A percentile compares a stretch with the other conserved stretches of the same genome.
Evolutionary conservation across 2,888 invertebrate genomes (phyloP).

Genomic region (Scrobipalpa atriplicella): DNA sequence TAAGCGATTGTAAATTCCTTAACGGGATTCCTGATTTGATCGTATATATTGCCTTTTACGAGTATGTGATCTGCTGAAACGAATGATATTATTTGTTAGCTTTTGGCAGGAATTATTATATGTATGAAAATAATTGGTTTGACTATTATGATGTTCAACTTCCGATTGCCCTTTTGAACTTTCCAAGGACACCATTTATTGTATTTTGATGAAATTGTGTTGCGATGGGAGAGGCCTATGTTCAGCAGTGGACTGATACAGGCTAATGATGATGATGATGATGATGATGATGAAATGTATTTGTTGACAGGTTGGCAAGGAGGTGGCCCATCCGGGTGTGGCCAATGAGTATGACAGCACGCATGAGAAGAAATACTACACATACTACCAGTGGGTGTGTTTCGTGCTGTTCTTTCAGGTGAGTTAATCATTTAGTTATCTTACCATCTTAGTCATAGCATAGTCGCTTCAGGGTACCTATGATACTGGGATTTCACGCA

Average conservation of each 20-base stretch:
- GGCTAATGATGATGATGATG: too few relatives aligned
- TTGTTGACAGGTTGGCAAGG: conserved; percentile 67
- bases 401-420: conserved; percentile 96
- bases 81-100: neutral
- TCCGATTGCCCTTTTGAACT: too few relatives aligned
- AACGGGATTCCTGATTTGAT: neutral
- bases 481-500: too few relatives aligned
- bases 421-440: conserved; percentile 32
- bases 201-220: too few relatives aligned
- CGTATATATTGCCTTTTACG: neutral
- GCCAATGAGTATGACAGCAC: conserved; percentile 90
- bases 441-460: too few relatives aligned
- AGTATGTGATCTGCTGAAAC: neutral
- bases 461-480: too few relatives aligned
- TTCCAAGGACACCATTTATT: too few relatives aligned
- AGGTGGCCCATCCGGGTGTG: conserved; percentile 89
- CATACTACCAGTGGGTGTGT: conserved; percentile 98
- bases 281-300: conserved; percentile 16
- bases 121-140: too few relatives aligned
- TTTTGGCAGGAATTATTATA: too few relatives aligned
- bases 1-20: conserved; percentile 13
- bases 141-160: too few relatives aligned
- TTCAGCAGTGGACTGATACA: too few relatives aligned
- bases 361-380: conserved; percentile 92
- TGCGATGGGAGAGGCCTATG: too few relatives aligned